These are phyloP conservation scores for Microtus ochrogaster DNA, from an alignment of 2,113 vertebrate species.

Conservation along the genomic window DNA sequence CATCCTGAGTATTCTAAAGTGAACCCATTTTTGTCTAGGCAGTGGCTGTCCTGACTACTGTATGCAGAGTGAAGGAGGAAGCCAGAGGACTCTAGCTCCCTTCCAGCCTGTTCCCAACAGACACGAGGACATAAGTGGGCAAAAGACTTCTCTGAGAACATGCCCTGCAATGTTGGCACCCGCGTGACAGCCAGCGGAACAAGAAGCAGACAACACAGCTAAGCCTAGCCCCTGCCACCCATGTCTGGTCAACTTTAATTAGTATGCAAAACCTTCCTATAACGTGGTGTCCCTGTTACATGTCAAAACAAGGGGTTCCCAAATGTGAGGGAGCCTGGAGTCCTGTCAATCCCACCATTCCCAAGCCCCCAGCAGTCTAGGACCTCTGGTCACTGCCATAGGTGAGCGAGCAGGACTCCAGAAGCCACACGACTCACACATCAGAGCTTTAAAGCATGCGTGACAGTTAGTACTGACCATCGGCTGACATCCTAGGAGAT, in stretches of 20 bases:
- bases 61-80: neutral
- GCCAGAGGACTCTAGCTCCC: no score
- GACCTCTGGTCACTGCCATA: conserved; percentile 54
- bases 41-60: rapidly evolving
- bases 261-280: neutral
- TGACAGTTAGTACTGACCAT: neutral
- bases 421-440: neutral
- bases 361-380: neutral
- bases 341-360: neutral
- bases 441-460: neutral
- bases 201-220: neutral
- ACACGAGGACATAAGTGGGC: rapidly evolving
- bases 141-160: rapidly evolving
- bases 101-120: neutral
- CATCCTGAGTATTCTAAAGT: rapidly evolving
- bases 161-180: rapidly evolving
- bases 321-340: neutral
- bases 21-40: rapidly evolving
- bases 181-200: rapidly evolving
- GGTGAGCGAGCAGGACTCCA: neutral
- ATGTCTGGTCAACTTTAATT: neutral
- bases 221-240: neutral
- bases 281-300: neutral
- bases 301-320: neutral
- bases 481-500: neutral